A percentile compares a stretch with the other conserved stretches of the same genome.
Evolutionary conservation across 2,888 invertebrate species (phyloP).

Genomic region (Dicyrtoma fusca): DNA sequence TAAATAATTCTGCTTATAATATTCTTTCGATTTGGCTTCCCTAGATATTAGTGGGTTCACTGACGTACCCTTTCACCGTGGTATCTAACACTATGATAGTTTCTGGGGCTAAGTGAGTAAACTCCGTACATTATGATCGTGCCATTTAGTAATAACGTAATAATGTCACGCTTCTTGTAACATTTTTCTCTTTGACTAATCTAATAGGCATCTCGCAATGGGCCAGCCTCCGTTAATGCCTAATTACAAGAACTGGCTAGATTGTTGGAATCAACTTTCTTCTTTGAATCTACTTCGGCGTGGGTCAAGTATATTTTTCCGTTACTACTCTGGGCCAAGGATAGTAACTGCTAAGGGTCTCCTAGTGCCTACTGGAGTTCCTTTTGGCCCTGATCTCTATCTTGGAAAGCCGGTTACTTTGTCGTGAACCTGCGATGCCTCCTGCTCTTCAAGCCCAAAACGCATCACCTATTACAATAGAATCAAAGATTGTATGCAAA

Average conservation of each 20-base stretch:
- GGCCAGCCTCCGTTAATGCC: slow-evolving; percentile 86
- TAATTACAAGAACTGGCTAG: slow-evolving; percentile 75
- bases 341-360: slow-evolving; percentile 35
- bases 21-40: slow-evolving; percentile 60
- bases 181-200: too few species aligned
- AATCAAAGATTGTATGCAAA: neutral
- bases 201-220: slow-evolving; percentile 69
- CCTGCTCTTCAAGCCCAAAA: too few species aligned
- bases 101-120: slow-evolving; percentile 70
- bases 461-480: neutral
- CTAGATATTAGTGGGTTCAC: slow-evolving; percentile 77
- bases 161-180: too few species aligned
- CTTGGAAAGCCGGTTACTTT: neutral
- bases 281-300: slow-evolving; percentile 78
- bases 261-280: slow-evolving; percentile 81
- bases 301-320: slow-evolving; percentile 80
- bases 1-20: too few species aligned
- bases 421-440: neutral
- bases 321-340: slow-evolving; percentile 68
- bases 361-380: slow-evolving; percentile 33
- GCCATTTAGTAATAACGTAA: too few species aligned
- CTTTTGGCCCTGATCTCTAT: slow-evolving; percentile 45
- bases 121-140: too few species aligned
- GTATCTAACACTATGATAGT: slow-evolving; percentile 91
- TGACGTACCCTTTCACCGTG: slow-evolving; percentile 91